Conservation (phyloP, 2,888 invertebrate species). For the Pachliopta kotzebuea region DNA sequence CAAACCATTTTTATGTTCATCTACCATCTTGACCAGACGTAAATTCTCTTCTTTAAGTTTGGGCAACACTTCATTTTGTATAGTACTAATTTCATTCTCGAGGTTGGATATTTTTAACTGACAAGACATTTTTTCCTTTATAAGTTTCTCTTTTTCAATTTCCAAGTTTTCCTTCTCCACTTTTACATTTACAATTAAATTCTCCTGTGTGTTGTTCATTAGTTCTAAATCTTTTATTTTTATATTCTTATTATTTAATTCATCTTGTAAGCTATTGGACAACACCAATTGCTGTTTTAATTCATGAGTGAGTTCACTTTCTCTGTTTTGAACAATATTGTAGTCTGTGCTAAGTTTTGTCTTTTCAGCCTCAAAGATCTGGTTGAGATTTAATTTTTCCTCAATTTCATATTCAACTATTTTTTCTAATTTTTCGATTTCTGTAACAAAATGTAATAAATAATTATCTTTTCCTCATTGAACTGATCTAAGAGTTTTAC, state of each 20-base stretch:
- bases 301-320: not conserved
- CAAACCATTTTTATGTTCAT: constrained; percentile 45
- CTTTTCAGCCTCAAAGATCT: constrained; percentile 32
- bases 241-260: constrained; percentile 7
- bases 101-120: constrained; percentile 4
- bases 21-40: constrained; percentile 35
- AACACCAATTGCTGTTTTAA: not conserved
- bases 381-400: constrained; percentile 3
- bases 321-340: constrained; percentile 7
- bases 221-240: constrained; percentile 8
- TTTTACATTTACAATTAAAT: not conserved
- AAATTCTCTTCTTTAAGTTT: constrained; percentile 40
- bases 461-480: not conserved
- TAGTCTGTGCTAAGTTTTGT: constrained; percentile 20
- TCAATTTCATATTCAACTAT: not conserved
- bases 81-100: not conserved
- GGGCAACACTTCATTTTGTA: constrained; percentile 30
- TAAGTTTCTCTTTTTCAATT: constrained; percentile 14
- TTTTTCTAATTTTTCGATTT: constrained; percentile 4
- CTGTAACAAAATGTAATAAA: constrained; percentile 12
- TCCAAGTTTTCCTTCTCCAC: constrained; percentile 9
- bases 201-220: constrained; percentile 1
- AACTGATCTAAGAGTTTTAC: too few species aligned
- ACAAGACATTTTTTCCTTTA: not conserved
- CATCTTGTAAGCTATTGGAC: not conserved